Percentiles rank a stretch among this genome's conserved stretches.
phyloP scores from a whole-genome alignment of 2,113 vertebrate species.

The Dissostichus mawsoni region DNA sequence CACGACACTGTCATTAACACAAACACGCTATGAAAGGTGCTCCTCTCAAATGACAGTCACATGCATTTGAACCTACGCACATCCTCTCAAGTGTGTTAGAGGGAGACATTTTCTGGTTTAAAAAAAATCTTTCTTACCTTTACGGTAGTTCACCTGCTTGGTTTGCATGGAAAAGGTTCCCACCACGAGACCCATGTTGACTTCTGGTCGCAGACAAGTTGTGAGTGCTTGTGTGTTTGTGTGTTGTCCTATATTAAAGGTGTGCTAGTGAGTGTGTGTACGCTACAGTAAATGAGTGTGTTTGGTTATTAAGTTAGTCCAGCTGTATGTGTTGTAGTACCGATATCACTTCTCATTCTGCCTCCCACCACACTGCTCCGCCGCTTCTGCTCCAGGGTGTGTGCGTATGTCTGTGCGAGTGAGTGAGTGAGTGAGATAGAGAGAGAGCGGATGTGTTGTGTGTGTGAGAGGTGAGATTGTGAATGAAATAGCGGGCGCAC shows the following conservation, averaged over 20 bases:
- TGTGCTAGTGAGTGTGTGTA: conserved; percentile 34
- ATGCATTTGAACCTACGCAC: conserved; percentile 2
- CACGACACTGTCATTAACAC: conserved; percentile 28
- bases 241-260: conserved; percentile 27
- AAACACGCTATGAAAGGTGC: conserved; percentile 41
- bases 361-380: conserved; percentile 67
- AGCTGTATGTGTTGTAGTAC: conserved; percentile 60
- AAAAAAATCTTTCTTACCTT: conserved; percentile 75
- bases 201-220: conserved; percentile 59
- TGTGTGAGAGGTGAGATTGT: conserved; percentile 34
- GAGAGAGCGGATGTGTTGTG: conserved; percentile 14
- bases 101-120: background rate
- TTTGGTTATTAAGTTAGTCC: conserved; percentile 71
- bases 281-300: conserved; percentile 37
- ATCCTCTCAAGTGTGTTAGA: background rate
- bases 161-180: conserved; percentile 83
- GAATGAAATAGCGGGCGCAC: conserved; percentile 69
- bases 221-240: conserved; percentile 26
- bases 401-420: conserved; percentile 41
- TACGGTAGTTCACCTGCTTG: conserved; percentile 82
- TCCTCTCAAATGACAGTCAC: conserved; percentile 18
- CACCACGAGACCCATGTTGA: conserved; percentile 84
- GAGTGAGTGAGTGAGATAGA: conserved; percentile 27
- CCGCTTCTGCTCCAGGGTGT: conserved; percentile 69
- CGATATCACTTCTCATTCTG: conserved; percentile 73